phyloP scores from a whole-genome alignment of 2,797 vertebrate genomes.

The Lagodon rhomboides region DNA sequence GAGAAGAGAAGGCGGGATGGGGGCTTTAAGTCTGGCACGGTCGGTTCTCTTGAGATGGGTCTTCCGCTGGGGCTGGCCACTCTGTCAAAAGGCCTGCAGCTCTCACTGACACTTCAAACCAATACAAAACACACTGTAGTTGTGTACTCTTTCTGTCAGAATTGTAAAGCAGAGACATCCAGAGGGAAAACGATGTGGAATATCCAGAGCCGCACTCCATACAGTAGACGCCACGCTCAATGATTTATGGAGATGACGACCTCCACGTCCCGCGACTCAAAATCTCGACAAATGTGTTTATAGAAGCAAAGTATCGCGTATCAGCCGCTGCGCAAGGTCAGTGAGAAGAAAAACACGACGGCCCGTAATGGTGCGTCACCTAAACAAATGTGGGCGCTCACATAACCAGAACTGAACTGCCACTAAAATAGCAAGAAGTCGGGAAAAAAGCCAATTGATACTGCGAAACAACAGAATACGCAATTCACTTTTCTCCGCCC shows the following conservation, averaged over 20 bases:
- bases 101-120: constrained; percentile 65
- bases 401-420: constrained; percentile 52
- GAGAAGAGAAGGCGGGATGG: constrained; percentile 10
- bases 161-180: constrained; percentile 50
- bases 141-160: constrained; percentile 52
- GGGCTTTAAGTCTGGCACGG: constrained; percentile 63
- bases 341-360: constrained; percentile 25
- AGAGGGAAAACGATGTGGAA: constrained; percentile 26
- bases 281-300: constrained; percentile 5
- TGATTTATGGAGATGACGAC: constrained; percentile 27
- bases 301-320: background rate
- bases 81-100: constrained; percentile 70
- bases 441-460: constrained; percentile 42
- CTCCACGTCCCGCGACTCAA: background rate
- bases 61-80: constrained; percentile 63
- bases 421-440: constrained; percentile 54
- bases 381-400: constrained; percentile 64
- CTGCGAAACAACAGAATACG: constrained; percentile 66
- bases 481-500: constrained; percentile 69
- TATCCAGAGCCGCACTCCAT: constrained; percentile 33
- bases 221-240: background rate
- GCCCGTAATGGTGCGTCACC: constrained; percentile 46
- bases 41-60: constrained; percentile 64
- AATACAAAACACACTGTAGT: constrained; percentile 50
- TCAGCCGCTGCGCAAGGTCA: constrained; percentile 43